Conservation (phyloP, 2,113 vertebrate species). For the Erinaceus europaeus region DNA sequence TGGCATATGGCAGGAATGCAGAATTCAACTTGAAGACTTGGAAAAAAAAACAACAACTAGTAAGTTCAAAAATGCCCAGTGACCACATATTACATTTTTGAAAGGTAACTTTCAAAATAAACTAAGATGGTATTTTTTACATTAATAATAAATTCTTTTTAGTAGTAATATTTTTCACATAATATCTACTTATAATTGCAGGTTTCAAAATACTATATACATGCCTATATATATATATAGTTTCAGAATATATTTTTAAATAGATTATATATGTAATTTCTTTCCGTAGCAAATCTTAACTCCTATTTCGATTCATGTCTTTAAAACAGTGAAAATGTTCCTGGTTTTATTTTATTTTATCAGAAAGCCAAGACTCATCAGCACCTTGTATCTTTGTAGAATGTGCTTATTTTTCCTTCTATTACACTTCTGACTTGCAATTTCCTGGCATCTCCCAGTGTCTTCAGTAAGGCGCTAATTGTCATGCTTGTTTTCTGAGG, state of each 20-base stretch:
- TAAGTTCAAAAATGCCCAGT: conserved; percentile 28
- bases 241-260: conserved; percentile 21
- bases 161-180: not conserved
- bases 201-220: not conserved
- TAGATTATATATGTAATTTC: not conserved
- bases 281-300: not conserved
- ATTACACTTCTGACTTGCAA: not conserved
- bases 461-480: conserved; percentile 51
- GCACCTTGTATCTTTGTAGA: not conserved
- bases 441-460: not conserved
- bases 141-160: not conserved
- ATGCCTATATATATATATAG: too few species aligned
- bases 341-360: not conserved
- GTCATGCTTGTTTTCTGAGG: not conserved
- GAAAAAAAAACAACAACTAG: conserved; percentile 2
- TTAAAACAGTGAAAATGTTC: not conserved
- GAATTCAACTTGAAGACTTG: conserved; percentile 34
- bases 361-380: not conserved
- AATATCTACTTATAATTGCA: not conserved
- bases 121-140: not conserved
- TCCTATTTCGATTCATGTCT: not conserved
- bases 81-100: not conserved
- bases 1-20: conserved; percentile 67
- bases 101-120: conserved; percentile 41
- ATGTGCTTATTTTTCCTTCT: conserved; percentile 39